Evolutionary conservation across 1,140 invertebrate genomes (phyloP).

Genomic region (Heliconius himera): DNA sequence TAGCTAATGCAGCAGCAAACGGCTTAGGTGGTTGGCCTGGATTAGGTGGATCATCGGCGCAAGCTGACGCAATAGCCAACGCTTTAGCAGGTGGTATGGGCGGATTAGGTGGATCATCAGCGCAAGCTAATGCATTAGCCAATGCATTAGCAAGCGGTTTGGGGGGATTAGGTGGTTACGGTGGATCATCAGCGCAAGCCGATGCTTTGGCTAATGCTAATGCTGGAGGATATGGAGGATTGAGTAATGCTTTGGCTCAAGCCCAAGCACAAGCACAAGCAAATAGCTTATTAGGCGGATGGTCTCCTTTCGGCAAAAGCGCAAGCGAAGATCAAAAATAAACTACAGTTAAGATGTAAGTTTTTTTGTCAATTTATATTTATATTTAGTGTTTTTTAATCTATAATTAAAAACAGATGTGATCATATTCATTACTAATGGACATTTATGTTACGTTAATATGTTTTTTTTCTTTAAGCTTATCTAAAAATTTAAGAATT

Average conservation of each 20-base stretch:
- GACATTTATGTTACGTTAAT: too few relatives aligned
- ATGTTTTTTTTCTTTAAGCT: neutral
- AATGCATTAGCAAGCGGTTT: constrained; percentile 16
- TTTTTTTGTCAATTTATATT: neutral
- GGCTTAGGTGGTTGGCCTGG: constrained; percentile 19
- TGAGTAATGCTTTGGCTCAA: constrained; percentile 13
- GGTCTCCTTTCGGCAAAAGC: constrained; percentile 9
- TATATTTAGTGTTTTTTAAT: neutral
- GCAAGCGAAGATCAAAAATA: neutral
- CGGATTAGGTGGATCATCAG: constrained; percentile 27
- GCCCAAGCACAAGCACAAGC: neutral
- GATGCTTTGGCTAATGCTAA: constrained; percentile 24
- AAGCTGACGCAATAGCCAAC: constrained; percentile 38
- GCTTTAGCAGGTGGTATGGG: constrained; percentile 3
- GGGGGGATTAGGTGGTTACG: constrained; percentile 1
- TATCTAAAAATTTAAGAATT: too few relatives aligned
- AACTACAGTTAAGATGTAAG: constrained; percentile 2
- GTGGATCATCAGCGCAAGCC: constrained; percentile 26
- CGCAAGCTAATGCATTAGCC: constrained; percentile 38
- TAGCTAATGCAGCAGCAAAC: constrained; percentile 21
- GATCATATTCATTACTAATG: neutral
- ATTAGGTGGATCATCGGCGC: constrained; percentile 14
- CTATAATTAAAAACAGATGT: neutral
- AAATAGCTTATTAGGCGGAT: neutral
- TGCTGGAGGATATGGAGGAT: constrained; percentile 30